phyloP scores from a whole-genome alignment of 2,888 invertebrate species.

The Omphaloscelis lunosa region DNA sequence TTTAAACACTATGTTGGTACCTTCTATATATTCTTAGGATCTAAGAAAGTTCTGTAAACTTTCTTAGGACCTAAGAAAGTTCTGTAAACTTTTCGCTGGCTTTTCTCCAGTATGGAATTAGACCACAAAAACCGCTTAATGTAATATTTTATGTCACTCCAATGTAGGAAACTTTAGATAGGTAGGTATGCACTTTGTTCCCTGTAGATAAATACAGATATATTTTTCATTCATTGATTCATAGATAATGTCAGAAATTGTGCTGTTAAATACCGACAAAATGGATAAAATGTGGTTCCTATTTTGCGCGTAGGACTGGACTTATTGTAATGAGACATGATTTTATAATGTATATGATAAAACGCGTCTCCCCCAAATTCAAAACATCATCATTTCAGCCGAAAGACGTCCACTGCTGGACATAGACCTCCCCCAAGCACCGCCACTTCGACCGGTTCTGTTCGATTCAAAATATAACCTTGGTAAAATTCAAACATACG shows the following conservation, averaged over 20 bases:
- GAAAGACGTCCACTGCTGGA: too few relatives aligned
- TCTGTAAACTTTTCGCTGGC: neutral
- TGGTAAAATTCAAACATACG: neutral
- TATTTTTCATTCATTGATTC: conserved; percentile 12
- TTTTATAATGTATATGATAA: neutral
- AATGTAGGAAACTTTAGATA: neutral
- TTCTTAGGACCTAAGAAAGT: neutral
- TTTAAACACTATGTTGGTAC: neutral
- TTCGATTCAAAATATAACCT: neutral
- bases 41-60: neutral
- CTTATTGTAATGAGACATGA: conserved; percentile 1
- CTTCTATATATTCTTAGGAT: neutral
- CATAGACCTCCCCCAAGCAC: too few relatives aligned
- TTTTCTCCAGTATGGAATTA: neutral
- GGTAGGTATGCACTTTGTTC: neutral
- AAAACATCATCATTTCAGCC: neutral
- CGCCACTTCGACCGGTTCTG: too few relatives aligned
- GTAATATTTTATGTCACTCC: neutral
- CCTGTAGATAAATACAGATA: neutral
- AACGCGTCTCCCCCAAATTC: neutral
- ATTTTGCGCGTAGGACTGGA: neutral
- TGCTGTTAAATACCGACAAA: neutral
- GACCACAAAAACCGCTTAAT: neutral
- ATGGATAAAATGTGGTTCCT: neutral
- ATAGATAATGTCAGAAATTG: conserved; percentile 11